Evolutionary conservation across 2,888 invertebrate genomes (phyloP).

Genomic region (Aporophyla lueneburgensis): DNA sequence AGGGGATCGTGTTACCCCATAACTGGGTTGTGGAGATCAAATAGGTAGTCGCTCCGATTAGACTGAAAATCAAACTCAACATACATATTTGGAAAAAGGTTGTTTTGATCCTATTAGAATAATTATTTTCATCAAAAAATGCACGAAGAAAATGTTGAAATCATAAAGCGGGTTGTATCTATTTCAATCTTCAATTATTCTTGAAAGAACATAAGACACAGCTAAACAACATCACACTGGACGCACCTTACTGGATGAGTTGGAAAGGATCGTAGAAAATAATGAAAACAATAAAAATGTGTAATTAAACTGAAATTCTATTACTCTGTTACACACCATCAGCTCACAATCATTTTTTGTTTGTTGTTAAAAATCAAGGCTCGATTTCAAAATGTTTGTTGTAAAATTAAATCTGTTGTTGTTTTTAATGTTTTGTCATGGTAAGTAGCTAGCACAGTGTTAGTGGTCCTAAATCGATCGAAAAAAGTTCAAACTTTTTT

Average conservation of each 20-base stretch:
- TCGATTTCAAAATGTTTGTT: slow-evolving; percentile 14
- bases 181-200: neutral
- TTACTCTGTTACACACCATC: neutral
- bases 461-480: neutral
- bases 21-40: too few relatives aligned
- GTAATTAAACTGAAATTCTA: slow-evolving; percentile 15
- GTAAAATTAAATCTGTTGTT: slow-evolving; percentile 8
- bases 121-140: neutral
- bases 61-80: too few relatives aligned
- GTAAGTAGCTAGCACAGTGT: slow-evolving; percentile 16
- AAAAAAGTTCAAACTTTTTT: neutral
- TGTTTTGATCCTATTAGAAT: neutral
- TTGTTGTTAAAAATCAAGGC: neutral
- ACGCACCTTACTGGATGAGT: neutral
- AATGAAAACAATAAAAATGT: slow-evolving; percentile 30
- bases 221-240: neutral
- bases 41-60: too few relatives aligned
- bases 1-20: too few relatives aligned
- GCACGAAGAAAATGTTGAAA: too few relatives aligned
- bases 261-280: slow-evolving; percentile 7
- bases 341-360: neutral
- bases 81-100: too few relatives aligned
- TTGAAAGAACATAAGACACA: neutral
- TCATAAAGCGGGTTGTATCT: neutral
- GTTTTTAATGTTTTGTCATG: slow-evolving; percentile 22